Evolutionary conservation across 92 coral and sea anemone genomes (phyloP), one percentile per base, ranked within the genome.

Genomic region (Galaxea fascicularis): DNA sequence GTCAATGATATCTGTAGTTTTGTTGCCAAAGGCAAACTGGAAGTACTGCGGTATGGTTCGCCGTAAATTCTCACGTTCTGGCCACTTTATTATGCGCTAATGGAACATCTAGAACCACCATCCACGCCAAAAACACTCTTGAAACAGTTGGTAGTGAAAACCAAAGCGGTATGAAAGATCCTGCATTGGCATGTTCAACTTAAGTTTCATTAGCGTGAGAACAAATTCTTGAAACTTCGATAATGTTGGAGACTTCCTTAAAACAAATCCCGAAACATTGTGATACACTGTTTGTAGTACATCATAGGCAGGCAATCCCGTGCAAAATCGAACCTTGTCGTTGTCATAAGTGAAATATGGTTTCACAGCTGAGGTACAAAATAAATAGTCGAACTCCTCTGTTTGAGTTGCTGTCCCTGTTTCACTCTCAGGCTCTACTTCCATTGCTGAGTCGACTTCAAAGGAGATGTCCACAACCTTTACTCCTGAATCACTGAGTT

Each of bases 61-160:
- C n/a, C n/a, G n/a, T n/a, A n/a, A n/a, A n/a, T n/a, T n/a, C n/a
- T 86, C 90, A 72, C 87, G 90, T 15, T 89, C 93, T 75, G 92
- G 92, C 92, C 92, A 89, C 73, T n/a, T 59, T 63, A 89, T 77
- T 26, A 77, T 47, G 10, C n/a, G n/a, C n/a, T n/a, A n/a, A n/a
- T n/a, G n/a, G 53, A 47, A 47, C 53, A 47, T 47, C 53, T 29
- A 46, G 49, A 8, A 10, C 31, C 74, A 22, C 29, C 57, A 45
- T 18, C 41, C n/a, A 15, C 4, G 53, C 53, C 14, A 47, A 47
- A 47, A 47, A 47, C 14, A 47, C 14, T 47, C 53, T 47, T 47
- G 53, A 47, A 47, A 47, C 53, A 47, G 53, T 47, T 8, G 82
- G 70, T 24, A 57, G 54, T 17, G 54, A 77, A 16, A 58, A 14